These are phyloP conservation scores for Galeopterus variegatus DNA, from an alignment of 2,113 vertebrate genomes.

Conservation along the genomic window DNA sequence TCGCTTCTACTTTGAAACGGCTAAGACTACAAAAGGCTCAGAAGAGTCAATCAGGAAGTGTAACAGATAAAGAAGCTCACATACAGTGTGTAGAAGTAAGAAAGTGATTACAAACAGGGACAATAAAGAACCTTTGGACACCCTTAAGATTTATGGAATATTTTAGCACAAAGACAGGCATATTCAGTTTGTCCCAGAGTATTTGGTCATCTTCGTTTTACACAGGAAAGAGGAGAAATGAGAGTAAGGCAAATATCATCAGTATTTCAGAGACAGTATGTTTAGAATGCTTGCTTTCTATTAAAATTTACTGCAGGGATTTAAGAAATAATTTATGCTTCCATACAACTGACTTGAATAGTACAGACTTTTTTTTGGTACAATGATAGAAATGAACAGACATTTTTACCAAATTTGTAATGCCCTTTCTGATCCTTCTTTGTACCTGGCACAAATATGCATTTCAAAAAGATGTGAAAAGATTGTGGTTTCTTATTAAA, in stretches of 20 bases:
- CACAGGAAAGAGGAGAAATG: slow-evolving; percentile 84
- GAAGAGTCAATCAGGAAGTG: slow-evolving; percentile 83
- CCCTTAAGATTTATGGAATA: slow-evolving; percentile 81
- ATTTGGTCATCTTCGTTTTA: slow-evolving; percentile 88
- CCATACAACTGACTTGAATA: slow-evolving; percentile 62
- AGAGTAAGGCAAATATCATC: slow-evolving; percentile 89
- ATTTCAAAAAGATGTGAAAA: slow-evolving; percentile 80
- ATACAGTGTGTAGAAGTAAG: slow-evolving; percentile 81
- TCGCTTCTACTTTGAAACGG: slow-evolving; percentile 85
- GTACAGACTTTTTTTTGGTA: slow-evolving; percentile 61
- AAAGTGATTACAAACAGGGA: slow-evolving; percentile 86
- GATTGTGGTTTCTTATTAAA: slow-evolving; percentile 71
- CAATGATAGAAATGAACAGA: slow-evolving; percentile 63
- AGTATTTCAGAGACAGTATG: slow-evolving; percentile 76
- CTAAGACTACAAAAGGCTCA: slow-evolving; percentile 86
- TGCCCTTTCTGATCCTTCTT: slow-evolving; percentile 68
- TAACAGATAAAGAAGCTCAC: slow-evolving; percentile 74
- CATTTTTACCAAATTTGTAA: slow-evolving; percentile 73
- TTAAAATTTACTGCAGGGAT: slow-evolving; percentile 74
- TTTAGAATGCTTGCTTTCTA: slow-evolving; percentile 76
- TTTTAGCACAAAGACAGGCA: slow-evolving; percentile 86
- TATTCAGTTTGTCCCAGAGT: slow-evolving; percentile 87
- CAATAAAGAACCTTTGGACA: slow-evolving; percentile 85
- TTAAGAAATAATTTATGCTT: slow-evolving; percentile 75
- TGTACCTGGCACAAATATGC: slow-evolving; percentile 68